Conservation (phyloP, 1,140 invertebrate species). For the Meloidogyne chitwoodi region DNA sequence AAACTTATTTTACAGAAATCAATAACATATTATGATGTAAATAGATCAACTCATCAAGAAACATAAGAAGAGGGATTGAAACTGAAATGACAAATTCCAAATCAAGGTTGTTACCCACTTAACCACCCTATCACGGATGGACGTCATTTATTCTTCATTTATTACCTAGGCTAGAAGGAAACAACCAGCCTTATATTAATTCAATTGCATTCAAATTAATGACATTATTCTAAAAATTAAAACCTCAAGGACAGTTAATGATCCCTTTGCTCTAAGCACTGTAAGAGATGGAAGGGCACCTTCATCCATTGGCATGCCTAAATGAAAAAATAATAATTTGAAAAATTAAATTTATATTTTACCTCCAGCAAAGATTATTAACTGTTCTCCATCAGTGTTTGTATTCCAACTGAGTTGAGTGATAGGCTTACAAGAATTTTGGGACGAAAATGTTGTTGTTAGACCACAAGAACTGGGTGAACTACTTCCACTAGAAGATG, state of each 20-base stretch:
- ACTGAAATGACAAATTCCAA: too few relatives aligned
- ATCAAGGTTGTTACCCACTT: too few relatives aligned
- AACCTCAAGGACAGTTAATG: conserved; percentile 64
- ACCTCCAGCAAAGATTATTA: conserved; percentile 64
- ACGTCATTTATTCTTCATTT: too few relatives aligned
- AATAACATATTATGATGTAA: neutral
- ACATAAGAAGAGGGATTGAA: too few relatives aligned
- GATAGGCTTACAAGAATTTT: conserved; percentile 42
- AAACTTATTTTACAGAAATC: neutral
- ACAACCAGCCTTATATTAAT: too few relatives aligned
- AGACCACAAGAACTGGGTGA: neutral
- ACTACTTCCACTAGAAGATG: conserved; percentile 7
- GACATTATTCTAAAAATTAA: neutral
- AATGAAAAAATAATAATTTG: conserved; percentile 6
- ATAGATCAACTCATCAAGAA: too few relatives aligned
- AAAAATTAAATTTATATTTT: conserved; percentile 44
- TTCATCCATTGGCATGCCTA: conserved; percentile 56
- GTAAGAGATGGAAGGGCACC: conserved; percentile 68
- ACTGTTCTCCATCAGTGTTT: conserved; percentile 46
- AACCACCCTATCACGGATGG: too few relatives aligned
- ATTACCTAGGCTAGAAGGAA: too few relatives aligned
- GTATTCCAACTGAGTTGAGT: conserved; percentile 51
- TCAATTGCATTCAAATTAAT: neutral
- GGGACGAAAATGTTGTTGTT: neutral
- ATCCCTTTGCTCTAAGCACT: conserved; percentile 89